Evolutionary conservation across 2,113 vertebrate genomes (phyloP).

Genomic region (Podocnemis expansa): DNA sequence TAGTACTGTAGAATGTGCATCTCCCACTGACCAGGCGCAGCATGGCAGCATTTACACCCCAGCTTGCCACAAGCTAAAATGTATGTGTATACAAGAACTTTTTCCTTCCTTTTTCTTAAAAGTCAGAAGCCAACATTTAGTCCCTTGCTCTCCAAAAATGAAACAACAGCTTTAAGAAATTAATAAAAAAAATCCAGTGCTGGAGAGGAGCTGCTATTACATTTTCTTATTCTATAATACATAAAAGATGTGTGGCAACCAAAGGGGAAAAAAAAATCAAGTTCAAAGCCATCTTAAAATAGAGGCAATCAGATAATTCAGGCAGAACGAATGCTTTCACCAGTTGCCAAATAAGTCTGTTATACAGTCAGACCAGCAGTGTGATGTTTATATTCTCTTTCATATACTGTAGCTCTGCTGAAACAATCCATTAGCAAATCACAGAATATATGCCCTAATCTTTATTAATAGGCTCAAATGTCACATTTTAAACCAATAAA

Average conservation of each 20-base stretch:
- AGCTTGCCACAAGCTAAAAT: background rate
- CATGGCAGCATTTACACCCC: background rate
- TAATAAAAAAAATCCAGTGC: background rate
- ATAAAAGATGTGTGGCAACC: constrained; percentile 19
- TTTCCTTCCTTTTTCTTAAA: background rate
- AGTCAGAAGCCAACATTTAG: background rate
- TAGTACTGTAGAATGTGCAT: too few relatives aligned
- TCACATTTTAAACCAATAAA: background rate
- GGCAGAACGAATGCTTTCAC: constrained; percentile 28
- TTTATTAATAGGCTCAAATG: background rate
- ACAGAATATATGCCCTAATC: background rate
- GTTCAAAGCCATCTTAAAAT: constrained; percentile 51
- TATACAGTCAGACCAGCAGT: background rate
- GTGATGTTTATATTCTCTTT: constrained; percentile 9
- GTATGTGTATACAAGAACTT: background rate
- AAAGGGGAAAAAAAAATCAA: constrained; percentile 15
- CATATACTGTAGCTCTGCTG: background rate
- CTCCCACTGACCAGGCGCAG: too few relatives aligned
- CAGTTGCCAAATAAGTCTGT: constrained; percentile 30
- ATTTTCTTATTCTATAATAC: constrained; percentile 19
- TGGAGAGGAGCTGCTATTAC: background rate
- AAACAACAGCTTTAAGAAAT: background rate
- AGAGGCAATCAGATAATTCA: constrained; percentile 39
- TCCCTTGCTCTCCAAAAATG: background rate
- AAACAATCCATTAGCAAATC: background rate